Evolutionary conservation across 2,797 vertebrate genomes (phyloP).

Genomic region (Crocodylus rhombifer): DNA sequence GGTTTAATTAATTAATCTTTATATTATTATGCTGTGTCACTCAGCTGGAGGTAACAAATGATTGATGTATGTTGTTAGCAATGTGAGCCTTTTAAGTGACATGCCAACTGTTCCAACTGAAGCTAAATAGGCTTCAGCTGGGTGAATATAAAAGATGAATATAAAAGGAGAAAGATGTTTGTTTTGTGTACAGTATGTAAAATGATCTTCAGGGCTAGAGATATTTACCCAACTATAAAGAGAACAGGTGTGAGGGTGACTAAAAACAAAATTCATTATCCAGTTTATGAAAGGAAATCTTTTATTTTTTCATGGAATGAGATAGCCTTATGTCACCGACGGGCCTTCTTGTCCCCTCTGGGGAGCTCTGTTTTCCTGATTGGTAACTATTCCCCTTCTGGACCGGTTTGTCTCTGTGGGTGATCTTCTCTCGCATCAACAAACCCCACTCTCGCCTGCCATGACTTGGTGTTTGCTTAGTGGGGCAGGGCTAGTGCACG

Average conservation of each 20-base stretch:
- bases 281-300: conserved; percentile 42
- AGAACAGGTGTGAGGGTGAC: conserved; percentile 19
- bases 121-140: background rate
- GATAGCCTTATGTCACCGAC: background rate
- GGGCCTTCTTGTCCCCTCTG: too few species aligned
- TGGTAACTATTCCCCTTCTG: too few species aligned
- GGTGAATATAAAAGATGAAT: background rate
- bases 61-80: background rate
- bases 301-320: background rate
- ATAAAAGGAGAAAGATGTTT: background rate
- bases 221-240: conserved; percentile 46
- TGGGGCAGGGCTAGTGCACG: too few species aligned
- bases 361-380: too few species aligned
- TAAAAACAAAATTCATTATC: conserved; percentile 1
- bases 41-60: background rate
- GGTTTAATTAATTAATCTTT: background rate
- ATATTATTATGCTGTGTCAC: background rate
- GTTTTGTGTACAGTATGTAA: background rate
- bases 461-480: too few species aligned
- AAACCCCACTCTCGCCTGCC: too few species aligned
- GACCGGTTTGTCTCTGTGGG: too few species aligned
- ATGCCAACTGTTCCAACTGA: background rate
- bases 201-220: background rate
- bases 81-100: background rate
- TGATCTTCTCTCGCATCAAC: too few species aligned